Conservation (phyloP, 2,797 vertebrate species). For the Decapterus maruadsi region DNA sequence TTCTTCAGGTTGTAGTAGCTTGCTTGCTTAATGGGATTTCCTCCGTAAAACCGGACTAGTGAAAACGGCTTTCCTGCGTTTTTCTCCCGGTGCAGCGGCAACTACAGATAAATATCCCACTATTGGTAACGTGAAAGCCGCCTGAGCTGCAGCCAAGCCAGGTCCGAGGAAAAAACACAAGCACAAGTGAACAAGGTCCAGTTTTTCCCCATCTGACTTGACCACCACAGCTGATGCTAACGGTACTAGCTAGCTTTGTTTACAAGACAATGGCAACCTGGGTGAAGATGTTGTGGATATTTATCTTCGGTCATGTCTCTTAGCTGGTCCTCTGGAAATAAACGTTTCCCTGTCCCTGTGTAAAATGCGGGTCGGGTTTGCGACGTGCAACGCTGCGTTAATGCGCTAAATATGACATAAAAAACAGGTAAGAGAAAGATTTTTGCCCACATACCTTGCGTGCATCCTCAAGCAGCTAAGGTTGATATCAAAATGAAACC, state of each 20-base stretch:
- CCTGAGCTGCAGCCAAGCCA: background rate
- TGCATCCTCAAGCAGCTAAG: constrained; percentile 64
- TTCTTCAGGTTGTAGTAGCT: constrained; percentile 1
- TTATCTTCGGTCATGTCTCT: background rate
- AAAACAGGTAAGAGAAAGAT: constrained; percentile 26
- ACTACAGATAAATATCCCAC: background rate
- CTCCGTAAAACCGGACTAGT: background rate
- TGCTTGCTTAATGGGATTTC: background rate
- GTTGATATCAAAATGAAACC: constrained; percentile 46
- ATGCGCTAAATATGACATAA: background rate
- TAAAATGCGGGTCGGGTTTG: background rate
- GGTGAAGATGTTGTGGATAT: constrained; percentile 15
- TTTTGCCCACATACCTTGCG: constrained; percentile 57
- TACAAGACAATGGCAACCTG: constrained; percentile 77
- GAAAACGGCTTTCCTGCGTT: background rate
- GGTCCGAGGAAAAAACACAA: constrained; percentile 15
- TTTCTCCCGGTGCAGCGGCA: constrained; percentile 6
- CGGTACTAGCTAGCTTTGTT: constrained; percentile 73
- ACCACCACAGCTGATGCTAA: constrained; percentile 63
- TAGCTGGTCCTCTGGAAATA: background rate
- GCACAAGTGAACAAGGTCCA: constrained; percentile 45
- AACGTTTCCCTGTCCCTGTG: rapidly evolving
- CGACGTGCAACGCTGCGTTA: background rate
- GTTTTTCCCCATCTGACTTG: constrained; percentile 10
- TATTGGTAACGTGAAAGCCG: background rate